Percentiles rank a stretch among this genome's conserved stretches.
phyloP scores from a whole-genome alignment of 2,113 vertebrate species.

The Scophthalmus maximus region DNA sequence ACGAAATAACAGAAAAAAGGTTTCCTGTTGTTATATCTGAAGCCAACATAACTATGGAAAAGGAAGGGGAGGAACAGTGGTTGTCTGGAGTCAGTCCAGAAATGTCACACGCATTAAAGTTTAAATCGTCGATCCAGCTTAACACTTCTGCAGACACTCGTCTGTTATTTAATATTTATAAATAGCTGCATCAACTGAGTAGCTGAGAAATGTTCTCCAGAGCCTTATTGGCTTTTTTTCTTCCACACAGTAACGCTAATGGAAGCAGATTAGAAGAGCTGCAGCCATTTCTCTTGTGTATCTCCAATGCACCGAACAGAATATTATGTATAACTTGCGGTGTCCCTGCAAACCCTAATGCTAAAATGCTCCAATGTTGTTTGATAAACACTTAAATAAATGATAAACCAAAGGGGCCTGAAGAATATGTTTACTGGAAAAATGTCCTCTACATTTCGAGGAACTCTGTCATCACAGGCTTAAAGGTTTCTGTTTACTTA shows the following conservation, averaged over 20 bases:
- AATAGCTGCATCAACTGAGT: slow-evolving; percentile 35
- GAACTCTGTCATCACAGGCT: not conserved
- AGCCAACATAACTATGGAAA: not conserved
- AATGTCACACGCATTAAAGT: slow-evolving; percentile 33
- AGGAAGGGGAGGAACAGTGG: not conserved
- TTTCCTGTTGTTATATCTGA: not conserved
- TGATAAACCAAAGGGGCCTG: not conserved
- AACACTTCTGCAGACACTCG: slow-evolving; percentile 32
- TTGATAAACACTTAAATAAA: not conserved
- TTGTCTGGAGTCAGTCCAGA: slow-evolving; percentile 22
- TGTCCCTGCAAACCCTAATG: not conserved
- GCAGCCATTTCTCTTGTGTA: slow-evolving; percentile 31
- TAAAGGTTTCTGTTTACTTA: not conserved
- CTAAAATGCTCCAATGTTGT: not conserved
- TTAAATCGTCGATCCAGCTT: slow-evolving; percentile 18
- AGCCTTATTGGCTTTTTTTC: slow-evolving; percentile 44
- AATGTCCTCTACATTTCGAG: not conserved
- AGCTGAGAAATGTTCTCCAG: slow-evolving; percentile 43
- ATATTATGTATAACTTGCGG: slow-evolving; percentile 1
- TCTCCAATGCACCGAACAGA: slow-evolving; percentile 8
- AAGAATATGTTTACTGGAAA: not conserved
- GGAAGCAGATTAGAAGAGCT: slow-evolving; percentile 27
- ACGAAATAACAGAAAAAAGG: not conserved
- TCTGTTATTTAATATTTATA: slow-evolving; percentile 61
- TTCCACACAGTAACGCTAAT: slow-evolving; percentile 33